Percentiles rank a stretch among this genome's conserved stretches.
Evolutionary conservation across 2,888 invertebrate species (phyloP).

Genomic region (Caenorhabditis japonica): DNA sequence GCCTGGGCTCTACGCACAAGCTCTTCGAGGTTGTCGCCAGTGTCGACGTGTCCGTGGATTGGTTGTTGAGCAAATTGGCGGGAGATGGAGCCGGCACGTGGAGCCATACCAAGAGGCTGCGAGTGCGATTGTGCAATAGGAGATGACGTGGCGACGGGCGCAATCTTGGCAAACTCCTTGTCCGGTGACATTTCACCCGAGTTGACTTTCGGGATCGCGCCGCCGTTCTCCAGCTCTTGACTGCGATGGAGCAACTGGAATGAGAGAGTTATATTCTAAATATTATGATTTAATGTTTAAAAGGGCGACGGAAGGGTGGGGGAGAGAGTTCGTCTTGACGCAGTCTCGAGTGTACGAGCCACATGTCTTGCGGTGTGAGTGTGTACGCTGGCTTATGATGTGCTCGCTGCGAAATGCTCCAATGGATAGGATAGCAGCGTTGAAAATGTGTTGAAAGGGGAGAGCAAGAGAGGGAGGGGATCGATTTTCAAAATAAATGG

Average conservation of each 20-base stretch:
- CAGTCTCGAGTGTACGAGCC: constrained; percentile 17
- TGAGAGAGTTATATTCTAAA: constrained; percentile 2
- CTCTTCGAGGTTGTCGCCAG: constrained; percentile 58
- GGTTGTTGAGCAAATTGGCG: constrained; percentile 34
- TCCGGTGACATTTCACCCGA: constrained; percentile 45
- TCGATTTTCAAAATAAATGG: constrained; percentile 52
- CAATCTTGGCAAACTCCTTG: constrained; percentile 33
- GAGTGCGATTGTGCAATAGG: constrained; percentile 31
- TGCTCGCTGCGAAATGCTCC: constrained; percentile 14
- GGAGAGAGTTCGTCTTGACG: background rate
- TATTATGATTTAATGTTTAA: constrained; percentile 15
- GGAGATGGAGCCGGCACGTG: constrained; percentile 38
- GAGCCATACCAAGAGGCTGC: constrained; percentile 28
- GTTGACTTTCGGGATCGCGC: constrained; percentile 46
- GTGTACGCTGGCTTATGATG: constrained; percentile 23
- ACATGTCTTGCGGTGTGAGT: constrained; percentile 32
- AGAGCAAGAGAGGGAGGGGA: constrained; percentile 9
- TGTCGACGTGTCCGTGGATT: constrained; percentile 22
- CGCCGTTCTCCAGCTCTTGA: constrained; percentile 54
- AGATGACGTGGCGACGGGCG: constrained; percentile 39
- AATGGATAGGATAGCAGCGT: constrained; percentile 1
- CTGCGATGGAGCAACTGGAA: constrained; percentile 51
- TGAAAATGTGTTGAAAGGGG: constrained; percentile 12
- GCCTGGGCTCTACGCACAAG: constrained; percentile 54
- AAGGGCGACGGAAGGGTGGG: background rate